Evolutionary conservation across 1,140 invertebrate genomes (phyloP).

Genomic region (Streblospio benedicti): DNA sequence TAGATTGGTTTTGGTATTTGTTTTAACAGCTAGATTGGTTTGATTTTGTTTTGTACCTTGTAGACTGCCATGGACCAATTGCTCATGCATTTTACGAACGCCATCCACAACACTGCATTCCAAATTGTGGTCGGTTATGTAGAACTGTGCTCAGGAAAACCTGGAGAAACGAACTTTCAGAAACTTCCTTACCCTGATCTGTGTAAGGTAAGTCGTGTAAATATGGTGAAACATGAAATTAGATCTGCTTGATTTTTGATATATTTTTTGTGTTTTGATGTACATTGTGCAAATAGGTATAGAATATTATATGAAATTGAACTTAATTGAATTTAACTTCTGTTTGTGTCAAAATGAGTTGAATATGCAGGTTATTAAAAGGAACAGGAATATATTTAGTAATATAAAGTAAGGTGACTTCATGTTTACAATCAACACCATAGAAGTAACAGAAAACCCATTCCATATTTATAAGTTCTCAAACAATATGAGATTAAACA

Average conservation of each 20-base stretch:
- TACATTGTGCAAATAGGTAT: too few relatives aligned
- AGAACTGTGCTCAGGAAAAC: constrained; percentile 54
- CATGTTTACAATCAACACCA: too few relatives aligned
- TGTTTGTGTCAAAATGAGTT: too few relatives aligned
- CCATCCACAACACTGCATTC: constrained; percentile 81
- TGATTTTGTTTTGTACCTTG: too few relatives aligned
- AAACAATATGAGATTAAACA: too few relatives aligned
- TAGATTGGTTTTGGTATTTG: too few relatives aligned
- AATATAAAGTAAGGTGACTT: too few relatives aligned
- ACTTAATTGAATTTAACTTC: too few relatives aligned
- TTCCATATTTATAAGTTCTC: not conserved
- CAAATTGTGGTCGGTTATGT: constrained; percentile 53
- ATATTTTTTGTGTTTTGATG: not conserved
- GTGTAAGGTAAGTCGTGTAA: constrained; percentile 46
- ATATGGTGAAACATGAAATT: not conserved
- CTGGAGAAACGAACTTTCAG: constrained; percentile 50
- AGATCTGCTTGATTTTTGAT: not conserved
- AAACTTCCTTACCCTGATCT: constrained; percentile 56
- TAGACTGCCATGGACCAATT: constrained; percentile 87
- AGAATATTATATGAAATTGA: too few relatives aligned
- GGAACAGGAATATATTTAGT: too few relatives aligned
- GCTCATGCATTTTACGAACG: constrained; percentile 88
- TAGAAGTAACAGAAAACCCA: not conserved
- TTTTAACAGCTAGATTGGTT: too few relatives aligned
- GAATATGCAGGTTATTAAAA: too few relatives aligned